These are phyloP conservation scores for Myotis daubentonii DNA, from an alignment of 2,797 vertebrate genomes.

Conservation along the genomic window DNA sequence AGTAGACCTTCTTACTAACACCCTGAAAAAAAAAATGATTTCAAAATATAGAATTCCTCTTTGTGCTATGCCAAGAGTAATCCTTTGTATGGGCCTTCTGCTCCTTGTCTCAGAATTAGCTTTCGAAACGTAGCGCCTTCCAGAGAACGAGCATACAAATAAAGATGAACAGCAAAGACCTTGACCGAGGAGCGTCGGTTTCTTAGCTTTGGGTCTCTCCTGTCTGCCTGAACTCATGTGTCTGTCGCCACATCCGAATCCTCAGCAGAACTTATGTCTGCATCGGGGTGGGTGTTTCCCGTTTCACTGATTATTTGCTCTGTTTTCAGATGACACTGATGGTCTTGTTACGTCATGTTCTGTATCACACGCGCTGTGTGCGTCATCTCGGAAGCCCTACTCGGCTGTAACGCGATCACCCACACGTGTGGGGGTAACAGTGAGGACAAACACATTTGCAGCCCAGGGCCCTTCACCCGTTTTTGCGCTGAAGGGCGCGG, in stretches of 20 bases:
- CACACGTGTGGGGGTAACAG: accelerated
- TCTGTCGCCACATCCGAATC: not conserved
- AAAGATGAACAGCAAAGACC: conserved; percentile 75
- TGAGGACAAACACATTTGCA: not conserved
- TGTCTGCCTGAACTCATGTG: not conserved
- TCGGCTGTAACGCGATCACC: not conserved
- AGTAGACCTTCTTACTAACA: conserved; percentile 40
- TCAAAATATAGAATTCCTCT: conserved; percentile 47
- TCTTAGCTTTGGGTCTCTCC: not conserved
- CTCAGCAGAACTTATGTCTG: not conserved
- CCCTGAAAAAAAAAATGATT: not conserved
- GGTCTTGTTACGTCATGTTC: not conserved
- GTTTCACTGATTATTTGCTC: not conserved
- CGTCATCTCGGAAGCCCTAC: not conserved
- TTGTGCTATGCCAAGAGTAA: conserved; percentile 32
- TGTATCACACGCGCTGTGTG: accelerated
- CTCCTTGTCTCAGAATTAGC: conserved; percentile 60
- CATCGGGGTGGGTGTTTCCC: accelerated
- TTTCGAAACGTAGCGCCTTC: conserved; percentile 71
- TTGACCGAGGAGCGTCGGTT: conserved; percentile 16
- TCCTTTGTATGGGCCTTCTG: conserved; percentile 55
- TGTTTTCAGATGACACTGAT: not conserved
- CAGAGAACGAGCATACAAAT: conserved; percentile 77
- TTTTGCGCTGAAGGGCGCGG: not conserved
- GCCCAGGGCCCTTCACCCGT: accelerated